Evolutionary conservation across 2,113 vertebrate genomes (phyloP).

Genomic region (Ranitomeya variabilis): DNA sequence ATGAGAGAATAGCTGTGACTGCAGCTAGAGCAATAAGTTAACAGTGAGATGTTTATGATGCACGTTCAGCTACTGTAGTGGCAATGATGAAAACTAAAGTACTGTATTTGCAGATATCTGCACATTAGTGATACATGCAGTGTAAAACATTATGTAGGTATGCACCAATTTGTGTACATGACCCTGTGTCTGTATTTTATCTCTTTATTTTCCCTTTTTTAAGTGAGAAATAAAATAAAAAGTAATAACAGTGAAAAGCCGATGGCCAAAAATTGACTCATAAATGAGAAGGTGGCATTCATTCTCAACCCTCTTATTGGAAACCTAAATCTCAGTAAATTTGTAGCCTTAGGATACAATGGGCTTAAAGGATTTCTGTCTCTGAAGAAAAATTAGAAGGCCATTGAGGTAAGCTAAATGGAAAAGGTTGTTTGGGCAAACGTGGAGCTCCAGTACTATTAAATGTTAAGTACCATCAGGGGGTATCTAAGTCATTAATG

Average conservation of each 20-base stretch:
- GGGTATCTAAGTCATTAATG: conserved; percentile 88
- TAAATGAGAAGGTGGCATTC: conserved; percentile 95
- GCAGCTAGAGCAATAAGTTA: conserved; percentile 49
- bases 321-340: conserved; percentile 98
- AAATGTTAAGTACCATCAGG: conserved; percentile 87
- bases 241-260: conserved; percentile 84
- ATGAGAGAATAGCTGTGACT: conserved; percentile 41
- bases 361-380: conserved; percentile 98
- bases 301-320: conserved; percentile 89
- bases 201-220: conserved; percentile 66
- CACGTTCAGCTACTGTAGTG: neutral
- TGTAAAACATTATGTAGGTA: neutral
- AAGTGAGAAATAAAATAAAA: conserved; percentile 79
- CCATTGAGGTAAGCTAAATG: conserved; percentile 93
- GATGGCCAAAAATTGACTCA: conserved; percentile 91
- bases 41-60: neutral
- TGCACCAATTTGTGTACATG: neutral
- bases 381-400: conserved; percentile 96
- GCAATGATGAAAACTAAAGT: conserved; percentile 28
- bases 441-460: conserved; percentile 82
- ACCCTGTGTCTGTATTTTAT: conserved; percentile 36
- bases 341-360: conserved; percentile 95
- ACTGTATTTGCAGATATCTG: conserved; percentile 21
- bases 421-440: conserved; percentile 92
- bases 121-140: conserved; percentile 41